Base-by-base conservation (phyloP, 2,888 invertebrate species). In the Morpho achilles region DNA sequence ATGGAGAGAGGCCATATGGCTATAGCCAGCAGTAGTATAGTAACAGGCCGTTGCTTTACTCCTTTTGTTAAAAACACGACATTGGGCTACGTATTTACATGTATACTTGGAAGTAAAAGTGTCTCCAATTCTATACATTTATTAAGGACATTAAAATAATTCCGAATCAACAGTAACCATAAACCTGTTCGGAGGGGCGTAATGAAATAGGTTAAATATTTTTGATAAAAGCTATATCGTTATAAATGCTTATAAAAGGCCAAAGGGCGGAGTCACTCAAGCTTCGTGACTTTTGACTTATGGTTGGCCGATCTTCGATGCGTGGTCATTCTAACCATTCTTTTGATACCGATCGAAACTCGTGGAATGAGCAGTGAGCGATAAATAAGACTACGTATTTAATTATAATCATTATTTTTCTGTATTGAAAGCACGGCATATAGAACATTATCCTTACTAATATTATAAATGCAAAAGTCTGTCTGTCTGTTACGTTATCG, bases 261-360 rank as follows among this genome's bases (percentile, higher is more conserved):
- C 73, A 73, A 73, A 71, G 75, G 82, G 79, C 82, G 77, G 76
- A 84, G 84, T 86, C 88, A 87, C 88, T 88, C 87, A 86, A 82
- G 71, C 72, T 87, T 87, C 89, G 89, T 90, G 89, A 87, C 89
- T 81, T 75, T 76, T 88, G 88, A 88, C 83, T 89, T 88, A 88
- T 84, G 80, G 73, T 69, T 70, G 80, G 75, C 67, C 84, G 86
- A 87, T 89, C 87, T 84, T 74, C 80, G 75, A 79, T 75, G 81
- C 81, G 80, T 78, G 78, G 76, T 69, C 66, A 66, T 67, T 67
- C 67, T 64, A 67, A 58, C 73, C 71, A 75, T 76, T 75, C 72
- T 69, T 32, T 68, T 74, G 81, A 80, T 82, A 69, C 69, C 68
- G 80, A 84, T 85, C 80, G 76, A 70, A 74, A 74, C 75, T 72